A percentile compares a stretch with the other conserved stretches of the same genome.
These are phyloP conservation scores for Hoplodrina ambigua DNA, from an alignment of 2,888 invertebrate species.

Conservation along the genomic window DNA sequence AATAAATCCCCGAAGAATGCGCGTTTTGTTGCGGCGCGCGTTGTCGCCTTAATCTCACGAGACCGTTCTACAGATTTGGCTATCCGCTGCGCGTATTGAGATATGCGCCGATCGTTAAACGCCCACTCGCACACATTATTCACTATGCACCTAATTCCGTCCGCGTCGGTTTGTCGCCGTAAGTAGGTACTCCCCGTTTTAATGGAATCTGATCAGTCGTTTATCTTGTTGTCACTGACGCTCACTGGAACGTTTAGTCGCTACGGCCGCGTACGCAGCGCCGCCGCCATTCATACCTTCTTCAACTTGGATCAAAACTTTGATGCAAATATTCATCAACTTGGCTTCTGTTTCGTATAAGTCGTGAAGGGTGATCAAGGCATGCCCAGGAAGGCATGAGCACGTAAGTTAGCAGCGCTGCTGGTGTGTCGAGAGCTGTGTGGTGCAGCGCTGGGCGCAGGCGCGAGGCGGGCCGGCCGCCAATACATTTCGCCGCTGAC, in stretches of 20 bases:
- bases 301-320: constrained; percentile 8
- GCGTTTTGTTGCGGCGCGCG: constrained; percentile 67
- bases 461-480: constrained; percentile 65
- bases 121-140: constrained; percentile 66
- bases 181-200: constrained; percentile 27
- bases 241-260: constrained; percentile 17
- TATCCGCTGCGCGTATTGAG: constrained; percentile 62
- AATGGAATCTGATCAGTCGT: constrained; percentile 54
- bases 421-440: neutral
- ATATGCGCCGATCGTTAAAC: constrained; percentile 66
- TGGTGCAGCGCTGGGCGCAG: constrained; percentile 36
- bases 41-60: constrained; percentile 70
- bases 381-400: no score
- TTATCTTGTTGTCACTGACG: constrained; percentile 48
- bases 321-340: neutral
- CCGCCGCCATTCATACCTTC: constrained; percentile 41
- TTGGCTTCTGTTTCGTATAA: constrained; percentile 11
- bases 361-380: neutral
- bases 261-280: neutral
- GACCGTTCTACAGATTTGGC: constrained; percentile 74
- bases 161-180: constrained; percentile 39
- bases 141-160: constrained; percentile 55
- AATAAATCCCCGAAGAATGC: constrained; percentile 80
- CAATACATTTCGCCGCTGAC: constrained; percentile 78
- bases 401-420: neutral